A percentile compares a stretch with the other conserved stretches of the same genome.
Conservation (phyloP, 2,888 invertebrate species). For the Peribatodes rhomboidaria region DNA sequence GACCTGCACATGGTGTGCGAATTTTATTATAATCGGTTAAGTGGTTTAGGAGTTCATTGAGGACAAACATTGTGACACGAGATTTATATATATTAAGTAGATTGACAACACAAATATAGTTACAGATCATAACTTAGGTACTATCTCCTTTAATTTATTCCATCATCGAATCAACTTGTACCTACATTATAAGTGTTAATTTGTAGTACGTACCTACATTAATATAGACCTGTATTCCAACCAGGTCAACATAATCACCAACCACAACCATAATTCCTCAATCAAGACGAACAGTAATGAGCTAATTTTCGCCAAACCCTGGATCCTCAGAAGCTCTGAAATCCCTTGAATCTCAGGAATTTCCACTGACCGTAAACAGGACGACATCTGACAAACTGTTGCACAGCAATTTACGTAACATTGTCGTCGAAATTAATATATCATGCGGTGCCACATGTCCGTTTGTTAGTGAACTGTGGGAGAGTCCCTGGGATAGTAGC, state of each 20-base stretch:
- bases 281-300: slow-evolving; percentile 5
- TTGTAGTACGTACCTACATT: too few species aligned
- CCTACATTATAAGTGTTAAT: neutral
- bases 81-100: too few species aligned
- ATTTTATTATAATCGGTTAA: too few species aligned
- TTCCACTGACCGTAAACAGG: slow-evolving; percentile 33
- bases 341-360: slow-evolving; percentile 19
- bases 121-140: too few species aligned
- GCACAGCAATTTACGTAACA: slow-evolving; percentile 45
- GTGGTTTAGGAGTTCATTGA: too few species aligned
- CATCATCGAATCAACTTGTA: neutral
- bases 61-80: too few species aligned
- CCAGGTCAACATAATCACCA: slow-evolving; percentile 1
- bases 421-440: slow-evolving; percentile 58
- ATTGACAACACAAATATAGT: too few species aligned
- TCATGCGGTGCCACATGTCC: slow-evolving; percentile 46
- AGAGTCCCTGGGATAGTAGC: slow-evolving; percentile 15
- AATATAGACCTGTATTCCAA: too few species aligned
- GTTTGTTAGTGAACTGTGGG: slow-evolving; percentile 34
- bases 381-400: slow-evolving; percentile 33
- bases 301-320: slow-evolving; percentile 4
- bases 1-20: too few species aligned
- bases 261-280: slow-evolving; percentile 7
- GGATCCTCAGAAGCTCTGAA: slow-evolving; percentile 6
- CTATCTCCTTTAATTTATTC: too few species aligned